Base-by-base conservation (phyloP, 2,888 invertebrate genomes). In the Sycophila texana region DNA sequence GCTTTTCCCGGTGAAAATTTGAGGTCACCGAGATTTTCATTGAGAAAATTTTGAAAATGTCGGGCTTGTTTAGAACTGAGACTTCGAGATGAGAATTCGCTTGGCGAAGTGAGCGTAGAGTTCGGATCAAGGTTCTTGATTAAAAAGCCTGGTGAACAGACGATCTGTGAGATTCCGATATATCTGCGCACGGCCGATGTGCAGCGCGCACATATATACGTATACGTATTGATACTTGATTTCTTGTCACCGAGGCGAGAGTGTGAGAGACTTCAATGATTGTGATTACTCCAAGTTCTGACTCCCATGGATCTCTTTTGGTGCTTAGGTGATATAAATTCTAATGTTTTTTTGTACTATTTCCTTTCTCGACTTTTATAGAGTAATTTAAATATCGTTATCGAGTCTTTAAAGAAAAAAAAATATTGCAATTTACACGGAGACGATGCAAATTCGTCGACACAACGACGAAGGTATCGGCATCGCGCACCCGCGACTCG, bases 291-390 rank as follows among this genome's bases (percentile, higher is more conserved):
- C 66, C 61, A 74, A 77, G 77, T 77, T 81, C 66, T 68, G 78
- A 75, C 49, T 78, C 70, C 73, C 58, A 79, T 72, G 72, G 79
- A 80, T 80, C 79, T 80, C 81, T 81, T 81, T 73, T 80, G 81
- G 81, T 81, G 81, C 81, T 81, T 77, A 79, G 79, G 72, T 81
- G 61, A 79, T 79, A 70, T 71, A 68, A 75, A 81, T 80, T 76
- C 47, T 77, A 74, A 66, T 74, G 39, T 73, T 58, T 80, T 80
- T 80, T 80, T 77, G 55, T 77, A 81, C 68, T 60, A 72, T 74
- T 75, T 70, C 22, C 65, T 66, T 67, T 39, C 30, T 74, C 66
- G 58, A 80, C 66, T 65, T 74, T 55, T 74, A 68, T 72, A 61
- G 68, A 68, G 58, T 74, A 77, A 77, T 77, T 80, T 65, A 70